Conservation (phyloP, 2,888 invertebrate genomes). For the Agapostemon virescens region DNA sequence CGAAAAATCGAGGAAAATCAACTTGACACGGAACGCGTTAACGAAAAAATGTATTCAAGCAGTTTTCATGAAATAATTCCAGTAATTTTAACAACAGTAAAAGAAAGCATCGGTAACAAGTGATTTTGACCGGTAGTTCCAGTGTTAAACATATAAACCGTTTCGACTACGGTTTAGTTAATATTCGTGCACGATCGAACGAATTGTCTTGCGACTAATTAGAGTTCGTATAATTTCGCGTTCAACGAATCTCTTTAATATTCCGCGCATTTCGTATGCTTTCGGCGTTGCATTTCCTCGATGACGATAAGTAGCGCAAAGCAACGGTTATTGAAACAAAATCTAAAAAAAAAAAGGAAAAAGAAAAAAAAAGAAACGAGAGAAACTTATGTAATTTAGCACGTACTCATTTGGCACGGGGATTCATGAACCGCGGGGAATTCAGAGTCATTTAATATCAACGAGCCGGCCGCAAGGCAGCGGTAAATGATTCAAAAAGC, state of each 20-base stretch:
- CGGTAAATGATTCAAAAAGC: conserved; percentile 67
- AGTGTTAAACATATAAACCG: background rate
- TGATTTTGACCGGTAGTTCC: too few relatives aligned
- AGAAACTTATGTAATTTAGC: conserved; percentile 17
- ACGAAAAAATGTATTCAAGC: too few relatives aligned
- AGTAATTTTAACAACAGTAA: too few relatives aligned
- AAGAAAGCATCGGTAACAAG: too few relatives aligned
- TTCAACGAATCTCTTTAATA: background rate
- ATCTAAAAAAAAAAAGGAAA: too few relatives aligned
- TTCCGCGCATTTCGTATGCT: background rate
- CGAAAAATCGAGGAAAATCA: too few relatives aligned
- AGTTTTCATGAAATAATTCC: too few relatives aligned
- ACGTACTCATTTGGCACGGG: background rate
- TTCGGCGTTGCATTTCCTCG: background rate
- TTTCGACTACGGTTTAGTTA: background rate
- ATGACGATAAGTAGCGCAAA: background rate
- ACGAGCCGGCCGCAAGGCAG: conserved; percentile 1
- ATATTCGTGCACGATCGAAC: background rate
- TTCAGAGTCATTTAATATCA: conserved; percentile 10
- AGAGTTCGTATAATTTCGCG: background rate
- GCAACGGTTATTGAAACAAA: background rate
- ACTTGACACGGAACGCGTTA: too few relatives aligned
- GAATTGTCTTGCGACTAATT: background rate
- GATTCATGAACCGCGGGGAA: background rate
- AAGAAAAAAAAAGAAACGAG: background rate